Conservation (phyloP, 2,797 vertebrate genomes). For the Ctenopoma multispine region DNA sequence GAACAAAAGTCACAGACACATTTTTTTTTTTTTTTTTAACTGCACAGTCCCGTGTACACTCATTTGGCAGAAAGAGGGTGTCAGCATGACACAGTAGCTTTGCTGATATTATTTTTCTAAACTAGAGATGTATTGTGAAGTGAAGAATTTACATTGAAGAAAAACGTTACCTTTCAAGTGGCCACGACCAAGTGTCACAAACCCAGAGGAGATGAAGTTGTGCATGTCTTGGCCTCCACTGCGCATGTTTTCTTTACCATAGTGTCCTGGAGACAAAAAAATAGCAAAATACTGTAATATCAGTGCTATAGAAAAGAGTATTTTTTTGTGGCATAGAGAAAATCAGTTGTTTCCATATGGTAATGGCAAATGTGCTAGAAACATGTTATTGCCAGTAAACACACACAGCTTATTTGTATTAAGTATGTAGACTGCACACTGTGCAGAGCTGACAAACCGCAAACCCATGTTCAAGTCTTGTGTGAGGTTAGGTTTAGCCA, state of each 20-base stretch:
- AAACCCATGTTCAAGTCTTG: too few relatives aligned
- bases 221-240: constrained; percentile 94
- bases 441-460: too few relatives aligned
- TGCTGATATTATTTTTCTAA: constrained; percentile 17
- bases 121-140: not conserved
- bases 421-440: too few relatives aligned
- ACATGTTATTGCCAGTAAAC: too few relatives aligned
- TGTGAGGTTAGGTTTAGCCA: too few relatives aligned
- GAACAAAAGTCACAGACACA: constrained; percentile 56
- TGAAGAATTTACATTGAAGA: not conserved
- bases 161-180: constrained; percentile 93
- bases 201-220: constrained; percentile 98
- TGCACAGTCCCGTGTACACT: not conserved
- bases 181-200: constrained; percentile 96
- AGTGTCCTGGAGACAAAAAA: constrained; percentile 79
- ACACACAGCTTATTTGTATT: too few relatives aligned
- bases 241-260: constrained; percentile 93
- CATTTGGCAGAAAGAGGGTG: constrained; percentile 41
- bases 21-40: constrained; percentile 8
- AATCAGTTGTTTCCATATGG: too few relatives aligned
- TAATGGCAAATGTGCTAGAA: too few relatives aligned
- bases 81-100: constrained; percentile 41
- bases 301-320: too few relatives aligned
- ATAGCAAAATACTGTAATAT: not conserved
- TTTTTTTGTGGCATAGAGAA: not conserved